Evolutionary conservation across 1,140 invertebrate species (phyloP).

Genomic region (silkworm (Bombyx mori)): ASM3026992v2 NC_085117.1:12716001-12716500

Average conservation of each 20-base stretch:
- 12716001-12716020: slow-evolving; percentile 7
- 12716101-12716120: neutral
- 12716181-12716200: slow-evolving; percentile 13
- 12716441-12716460: slow-evolving; percentile 26
- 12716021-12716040: too few relatives aligned
- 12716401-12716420: too few relatives aligned
- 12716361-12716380: slow-evolving; percentile 22
- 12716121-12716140: slow-evolving; percentile 34
- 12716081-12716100: neutral
- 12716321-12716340: slow-evolving; percentile 38
- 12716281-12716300: slow-evolving; percentile 52
- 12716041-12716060: neutral
- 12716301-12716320: slow-evolving; percentile 45
- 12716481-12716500: too few relatives aligned
- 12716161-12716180: slow-evolving; percentile 18
- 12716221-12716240: slow-evolving; percentile 31
- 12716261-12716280: slow-evolving; percentile 56
- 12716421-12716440: slow-evolving; percentile 8
- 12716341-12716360: slow-evolving; percentile 41
- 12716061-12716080: neutral
- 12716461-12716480: slow-evolving; percentile 16
- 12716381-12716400: neutral
- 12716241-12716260: slow-evolving; percentile 50
- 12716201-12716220: slow-evolving; percentile 42
- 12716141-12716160: slow-evolving; percentile 49